Evolutionary conservation across 92 coral and sea anemone species (phyloP).

Genomic region (Plumapathes pennacea): DNA sequence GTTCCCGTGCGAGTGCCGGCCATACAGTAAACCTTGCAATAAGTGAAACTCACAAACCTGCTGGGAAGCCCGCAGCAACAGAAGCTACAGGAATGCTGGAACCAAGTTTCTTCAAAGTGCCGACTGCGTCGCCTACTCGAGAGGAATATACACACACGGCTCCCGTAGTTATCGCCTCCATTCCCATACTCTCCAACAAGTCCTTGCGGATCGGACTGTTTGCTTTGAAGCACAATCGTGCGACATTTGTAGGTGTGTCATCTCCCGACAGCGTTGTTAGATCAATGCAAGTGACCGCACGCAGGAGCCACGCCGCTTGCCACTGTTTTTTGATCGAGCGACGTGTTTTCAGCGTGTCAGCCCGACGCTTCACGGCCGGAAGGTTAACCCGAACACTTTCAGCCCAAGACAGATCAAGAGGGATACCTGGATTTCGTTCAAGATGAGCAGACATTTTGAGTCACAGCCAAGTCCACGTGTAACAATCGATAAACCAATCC

Average conservation of each 20-base stretch:
- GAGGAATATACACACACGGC: conserved; percentile 96
- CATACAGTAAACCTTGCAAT: too few species aligned
- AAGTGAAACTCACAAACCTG: conserved; percentile 46
- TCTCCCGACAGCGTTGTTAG: conserved; percentile 93
- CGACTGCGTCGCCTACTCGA: conserved; percentile 89
- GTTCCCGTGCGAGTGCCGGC: too few species aligned
- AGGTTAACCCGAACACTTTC: conserved; percentile 74
- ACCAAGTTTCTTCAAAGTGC: conserved; percentile 66
- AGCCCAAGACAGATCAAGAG: conserved; percentile 80
- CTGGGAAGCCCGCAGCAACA: conserved; percentile 98
- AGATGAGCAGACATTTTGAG: conserved; percentile 77
- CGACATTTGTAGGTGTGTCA: conserved; percentile 87
- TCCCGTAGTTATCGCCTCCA: conserved; percentile 79
- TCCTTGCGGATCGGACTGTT: conserved; percentile 89
- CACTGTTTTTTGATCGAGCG: conserved; percentile 96
- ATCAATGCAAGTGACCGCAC: conserved; percentile 95
- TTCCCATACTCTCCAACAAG: conserved; percentile 73
- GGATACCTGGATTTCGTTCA: conserved; percentile 81
- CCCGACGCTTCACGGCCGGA: conserved; percentile 93
- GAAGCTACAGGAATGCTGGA: conserved; percentile 89
- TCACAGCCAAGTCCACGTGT: neutral
- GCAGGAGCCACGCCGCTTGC: conserved; percentile 98
- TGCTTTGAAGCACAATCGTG: conserved; percentile 95
- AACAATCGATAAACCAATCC: neutral
- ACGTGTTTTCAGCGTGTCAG: conserved; percentile 92